phyloP scores from a whole-genome alignment of 2,113 vertebrate species.

The Embiotoca jacksoni region DNA sequence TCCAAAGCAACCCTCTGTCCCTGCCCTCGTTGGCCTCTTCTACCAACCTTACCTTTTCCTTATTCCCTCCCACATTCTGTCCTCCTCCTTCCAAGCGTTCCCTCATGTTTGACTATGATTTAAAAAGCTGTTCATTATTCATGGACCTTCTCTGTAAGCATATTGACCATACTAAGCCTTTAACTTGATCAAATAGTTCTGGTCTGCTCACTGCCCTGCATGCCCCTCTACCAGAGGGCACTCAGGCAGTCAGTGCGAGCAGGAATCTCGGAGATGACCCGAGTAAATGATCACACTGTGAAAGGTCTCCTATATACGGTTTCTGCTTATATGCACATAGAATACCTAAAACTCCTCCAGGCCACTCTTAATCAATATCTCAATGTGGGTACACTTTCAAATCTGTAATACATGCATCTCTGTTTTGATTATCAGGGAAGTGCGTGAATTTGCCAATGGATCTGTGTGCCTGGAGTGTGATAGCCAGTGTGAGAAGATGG shows the following conservation, averaged over 20 bases:
- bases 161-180: conserved; percentile 67
- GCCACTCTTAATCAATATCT: conserved; percentile 69
- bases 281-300: conserved; percentile 24
- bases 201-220: conserved; percentile 14
- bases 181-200: conserved; percentile 67
- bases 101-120: conserved; percentile 51
- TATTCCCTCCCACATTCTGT: too few relatives aligned
- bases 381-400: conserved; percentile 32
- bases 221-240: conserved; percentile 38
- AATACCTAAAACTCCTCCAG: conserved; percentile 22
- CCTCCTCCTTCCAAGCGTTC: neutral
- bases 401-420: conserved; percentile 68
- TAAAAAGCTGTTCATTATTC: conserved; percentile 73
- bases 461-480: conserved; percentile 95
- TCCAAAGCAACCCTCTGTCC: neutral
- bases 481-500: conserved; percentile 93
- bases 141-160: conserved; percentile 52
- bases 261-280: neutral
- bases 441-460: conserved; percentile 93
- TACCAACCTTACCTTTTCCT: too few relatives aligned
- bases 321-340: neutral
- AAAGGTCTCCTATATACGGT: conserved; percentile 33
- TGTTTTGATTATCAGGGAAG: conserved; percentile 85
- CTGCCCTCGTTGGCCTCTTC: neutral
- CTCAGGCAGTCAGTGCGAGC: neutral